Conservation (phyloP, 2,888 invertebrate species). For the Blera fallax region DNA sequence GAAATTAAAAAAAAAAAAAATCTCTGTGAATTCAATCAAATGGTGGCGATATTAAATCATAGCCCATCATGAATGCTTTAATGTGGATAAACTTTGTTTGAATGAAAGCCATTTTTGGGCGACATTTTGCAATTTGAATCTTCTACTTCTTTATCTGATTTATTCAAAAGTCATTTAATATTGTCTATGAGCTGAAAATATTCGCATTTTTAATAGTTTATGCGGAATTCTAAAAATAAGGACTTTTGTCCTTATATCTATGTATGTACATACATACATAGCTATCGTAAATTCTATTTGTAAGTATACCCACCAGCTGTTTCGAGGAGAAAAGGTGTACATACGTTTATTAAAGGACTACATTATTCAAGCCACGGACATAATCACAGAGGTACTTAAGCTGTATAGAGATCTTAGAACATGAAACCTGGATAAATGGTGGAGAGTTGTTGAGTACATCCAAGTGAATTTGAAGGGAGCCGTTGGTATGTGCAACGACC, state of each 20-base stretch:
- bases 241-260: not conserved
- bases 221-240: not conserved
- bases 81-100: conserved; percentile 31
- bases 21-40: conserved; percentile 40
- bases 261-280: too few species aligned
- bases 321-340: not conserved
- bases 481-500: too few species aligned
- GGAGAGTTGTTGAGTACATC: too few species aligned
- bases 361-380: too few species aligned
- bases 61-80: conserved; percentile 8
- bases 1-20: conserved; percentile 22
- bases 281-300: not conserved
- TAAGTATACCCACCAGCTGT: not conserved
- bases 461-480: too few species aligned
- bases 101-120: conserved; percentile 16
- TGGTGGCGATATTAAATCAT: conserved; percentile 39
- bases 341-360: too few species aligned
- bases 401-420: too few species aligned
- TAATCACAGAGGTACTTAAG: too few species aligned
- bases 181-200: conserved; percentile 21
- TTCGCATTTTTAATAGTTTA: conserved; percentile 26
- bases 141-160: conserved; percentile 39
- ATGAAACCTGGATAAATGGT: too few species aligned
- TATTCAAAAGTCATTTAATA: conserved; percentile 57
- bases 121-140: not conserved